A percentile compares a stretch with the other conserved stretches of the same genome.
Evolutionary conservation across 1,140 invertebrate genomes (phyloP).

Genomic region (Ceratitis capitata): DNA sequence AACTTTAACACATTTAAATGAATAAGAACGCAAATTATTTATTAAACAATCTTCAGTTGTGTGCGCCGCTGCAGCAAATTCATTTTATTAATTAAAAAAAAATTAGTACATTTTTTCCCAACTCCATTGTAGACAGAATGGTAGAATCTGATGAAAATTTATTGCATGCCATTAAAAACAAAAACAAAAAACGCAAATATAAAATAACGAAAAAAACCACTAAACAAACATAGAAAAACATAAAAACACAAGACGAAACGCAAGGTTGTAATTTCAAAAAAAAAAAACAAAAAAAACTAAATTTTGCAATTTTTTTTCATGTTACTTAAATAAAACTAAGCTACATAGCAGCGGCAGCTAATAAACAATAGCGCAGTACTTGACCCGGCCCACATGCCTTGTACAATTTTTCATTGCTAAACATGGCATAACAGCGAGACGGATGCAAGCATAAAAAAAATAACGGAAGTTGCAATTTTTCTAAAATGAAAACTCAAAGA

Average conservation of each 20-base stretch:
- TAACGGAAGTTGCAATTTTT: constrained; percentile 4
- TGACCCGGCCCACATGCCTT: neutral
- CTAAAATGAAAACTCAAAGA: no score
- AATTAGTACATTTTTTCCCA: neutral
- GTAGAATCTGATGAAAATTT: no score
- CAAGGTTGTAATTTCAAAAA: constrained; percentile 22
- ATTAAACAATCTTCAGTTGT: neutral
- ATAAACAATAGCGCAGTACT: neutral
- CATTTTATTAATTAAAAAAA: neutral
- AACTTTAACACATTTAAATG: neutral
- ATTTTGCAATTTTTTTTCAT: neutral
- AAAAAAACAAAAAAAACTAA: no score
- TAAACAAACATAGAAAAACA: neutral
- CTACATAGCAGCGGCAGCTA: neutral
- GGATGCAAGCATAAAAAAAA: neutral
- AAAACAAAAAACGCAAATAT: no score
- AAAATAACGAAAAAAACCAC: no score
- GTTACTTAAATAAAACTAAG: neutral
- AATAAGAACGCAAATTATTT: neutral
- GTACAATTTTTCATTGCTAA: neutral
- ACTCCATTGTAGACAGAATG: neutral
- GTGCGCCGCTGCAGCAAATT: neutral
- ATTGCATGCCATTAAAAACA: no score
- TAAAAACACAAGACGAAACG: constrained; percentile 5
- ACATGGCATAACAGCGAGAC: neutral